Evolutionary conservation across 2,113 vertebrate genomes (phyloP).

Genomic region (Rhineura floridana): DNA sequence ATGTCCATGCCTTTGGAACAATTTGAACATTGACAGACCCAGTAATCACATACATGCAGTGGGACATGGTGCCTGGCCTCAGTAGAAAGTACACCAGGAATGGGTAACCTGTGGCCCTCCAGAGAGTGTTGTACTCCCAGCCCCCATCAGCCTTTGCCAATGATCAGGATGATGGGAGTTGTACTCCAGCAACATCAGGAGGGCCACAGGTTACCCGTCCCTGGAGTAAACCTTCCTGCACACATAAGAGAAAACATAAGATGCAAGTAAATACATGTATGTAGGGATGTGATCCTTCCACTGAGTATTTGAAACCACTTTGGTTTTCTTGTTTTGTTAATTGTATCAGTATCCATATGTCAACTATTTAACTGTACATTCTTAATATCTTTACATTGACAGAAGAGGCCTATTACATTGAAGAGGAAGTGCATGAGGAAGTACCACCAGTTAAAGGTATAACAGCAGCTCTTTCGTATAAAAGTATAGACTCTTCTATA

Average conservation of each 20-base stretch:
- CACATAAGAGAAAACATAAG: background rate
- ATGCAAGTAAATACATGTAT: background rate
- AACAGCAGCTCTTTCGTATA: background rate
- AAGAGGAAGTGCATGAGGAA: conserved; percentile 73
- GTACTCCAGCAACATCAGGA: no score
- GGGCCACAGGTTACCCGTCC: no score
- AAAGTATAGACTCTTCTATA: conserved; percentile 21
- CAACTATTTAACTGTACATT: conserved; percentile 41
- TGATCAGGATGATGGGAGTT: no score
- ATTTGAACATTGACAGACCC: background rate
- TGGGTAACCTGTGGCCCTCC: no score
- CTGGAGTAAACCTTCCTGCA: background rate
- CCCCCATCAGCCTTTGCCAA: no score
- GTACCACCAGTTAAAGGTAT: conserved; percentile 75
- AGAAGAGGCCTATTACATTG: conserved; percentile 75
- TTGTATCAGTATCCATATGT: conserved; percentile 29
- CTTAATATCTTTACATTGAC: conserved; percentile 75
- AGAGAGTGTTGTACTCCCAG: no score
- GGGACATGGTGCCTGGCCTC: background rate
- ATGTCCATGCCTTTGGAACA: background rate
- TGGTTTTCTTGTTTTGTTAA: conserved; percentile 11
- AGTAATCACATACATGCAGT: no score
- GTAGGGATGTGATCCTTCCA: background rate
- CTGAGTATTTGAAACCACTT: background rate
- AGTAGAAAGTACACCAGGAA: background rate